phyloP scores from a whole-genome alignment of 2,797 vertebrate genomes.

The Hafferia zeledoni region DNA sequence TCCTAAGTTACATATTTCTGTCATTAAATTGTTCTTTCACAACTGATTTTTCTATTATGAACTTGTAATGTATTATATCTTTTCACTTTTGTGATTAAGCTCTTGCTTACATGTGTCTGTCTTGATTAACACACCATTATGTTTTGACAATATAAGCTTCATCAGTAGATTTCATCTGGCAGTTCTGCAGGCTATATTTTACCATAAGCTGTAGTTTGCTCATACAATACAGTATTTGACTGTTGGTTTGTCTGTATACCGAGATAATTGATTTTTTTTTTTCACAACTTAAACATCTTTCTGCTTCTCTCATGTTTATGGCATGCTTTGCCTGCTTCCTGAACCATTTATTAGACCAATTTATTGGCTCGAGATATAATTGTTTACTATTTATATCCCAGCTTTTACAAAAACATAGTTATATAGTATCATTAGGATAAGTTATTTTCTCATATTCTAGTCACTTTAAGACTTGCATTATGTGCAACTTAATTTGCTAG shows the following conservation, averaged over 20 bases:
- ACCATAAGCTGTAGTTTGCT: neutral
- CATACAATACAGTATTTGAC: neutral
- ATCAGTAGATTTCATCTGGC: neutral
- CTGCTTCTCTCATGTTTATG: neutral
- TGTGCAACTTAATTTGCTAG: neutral
- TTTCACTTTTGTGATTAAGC: neutral
- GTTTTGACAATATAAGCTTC: neutral
- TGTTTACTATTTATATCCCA: neutral
- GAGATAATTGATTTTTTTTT: neutral
- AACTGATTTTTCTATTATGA: neutral
- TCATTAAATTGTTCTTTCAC: neutral
- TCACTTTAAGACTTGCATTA: neutral
- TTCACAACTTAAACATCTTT: neutral
- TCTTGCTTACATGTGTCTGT: neutral
- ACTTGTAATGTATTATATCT: neutral
- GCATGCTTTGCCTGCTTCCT: neutral
- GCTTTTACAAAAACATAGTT: neutral
- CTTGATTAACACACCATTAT: neutral
- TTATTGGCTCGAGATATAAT: neutral
- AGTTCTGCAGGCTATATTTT: neutral
- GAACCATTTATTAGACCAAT: neutral
- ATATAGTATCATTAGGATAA: neutral
- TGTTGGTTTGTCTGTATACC: neutral
- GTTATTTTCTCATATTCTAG: neutral
- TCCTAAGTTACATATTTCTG: rapidly evolving